These are phyloP conservation scores for Acleris holmiana DNA, from an alignment of 2,888 invertebrate species.

Conservation along the genomic window DNA sequence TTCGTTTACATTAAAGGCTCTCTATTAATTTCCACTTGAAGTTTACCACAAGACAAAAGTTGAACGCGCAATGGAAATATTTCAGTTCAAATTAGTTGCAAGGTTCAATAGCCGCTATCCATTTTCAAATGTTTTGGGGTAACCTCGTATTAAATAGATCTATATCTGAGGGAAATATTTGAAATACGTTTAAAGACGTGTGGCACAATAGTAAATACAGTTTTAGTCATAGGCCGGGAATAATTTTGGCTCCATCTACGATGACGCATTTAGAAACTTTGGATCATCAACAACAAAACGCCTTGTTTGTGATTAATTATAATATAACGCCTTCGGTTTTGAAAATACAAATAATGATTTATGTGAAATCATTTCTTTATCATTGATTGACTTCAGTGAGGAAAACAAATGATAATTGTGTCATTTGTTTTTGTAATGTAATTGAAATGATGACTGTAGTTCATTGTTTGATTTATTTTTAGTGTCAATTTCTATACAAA, in stretches of 20 bases:
- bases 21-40: neutral
- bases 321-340: too few species aligned
- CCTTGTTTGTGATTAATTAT: conserved; percentile 4
- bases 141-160: conserved; percentile 4
- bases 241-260: conserved; percentile 26
- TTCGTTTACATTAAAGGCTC: neutral
- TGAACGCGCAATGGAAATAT: conserved; percentile 1
- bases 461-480: too few species aligned
- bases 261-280: conserved; percentile 26
- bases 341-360: too few species aligned
- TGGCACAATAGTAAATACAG: conserved; percentile 15
- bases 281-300: conserved; percentile 8
- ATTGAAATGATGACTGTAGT: too few species aligned
- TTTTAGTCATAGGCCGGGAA: conserved; percentile 31
- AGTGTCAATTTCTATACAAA: too few species aligned
- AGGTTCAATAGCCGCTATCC: conserved; percentile 20
- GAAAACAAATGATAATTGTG: too few species aligned
- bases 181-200: conserved; percentile 24
- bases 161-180: conserved; percentile 22
- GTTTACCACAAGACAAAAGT: neutral
- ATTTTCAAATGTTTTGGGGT: conserved; percentile 7
- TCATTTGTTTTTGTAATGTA: too few species aligned
- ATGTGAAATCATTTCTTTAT: too few species aligned
- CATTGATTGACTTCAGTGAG: too few species aligned
- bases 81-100: conserved; percentile 7